Conservation (phyloP, 2,113 vertebrate genomes). For the Rutilus rutilus region DNA sequence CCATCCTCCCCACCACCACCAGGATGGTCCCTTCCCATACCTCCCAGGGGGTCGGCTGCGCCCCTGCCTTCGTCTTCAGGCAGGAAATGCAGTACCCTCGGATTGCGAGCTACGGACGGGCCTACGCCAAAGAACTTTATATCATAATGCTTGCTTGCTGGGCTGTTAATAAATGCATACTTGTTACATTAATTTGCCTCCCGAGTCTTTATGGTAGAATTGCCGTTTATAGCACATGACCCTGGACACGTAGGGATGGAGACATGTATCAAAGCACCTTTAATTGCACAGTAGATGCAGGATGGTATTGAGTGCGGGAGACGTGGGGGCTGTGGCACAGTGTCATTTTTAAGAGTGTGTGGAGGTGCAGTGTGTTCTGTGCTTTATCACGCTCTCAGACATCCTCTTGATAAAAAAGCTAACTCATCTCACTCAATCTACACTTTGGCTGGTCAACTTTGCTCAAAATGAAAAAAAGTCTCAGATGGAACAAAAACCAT, state of each 20-base stretch:
- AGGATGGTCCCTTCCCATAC: too few relatives aligned
- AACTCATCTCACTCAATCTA: conserved; percentile 52
- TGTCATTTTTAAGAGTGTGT: conserved; percentile 12
- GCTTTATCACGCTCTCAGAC: conserved; percentile 47
- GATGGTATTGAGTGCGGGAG: conserved; percentile 46
- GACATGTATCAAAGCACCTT: conserved; percentile 57
- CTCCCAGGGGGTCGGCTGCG: too few relatives aligned
- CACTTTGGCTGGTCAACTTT: conserved; percentile 26
- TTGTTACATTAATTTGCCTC: too few relatives aligned
- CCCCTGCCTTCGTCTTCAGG: too few relatives aligned
- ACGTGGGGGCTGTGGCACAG: conserved; percentile 36
- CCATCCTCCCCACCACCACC: too few relatives aligned
- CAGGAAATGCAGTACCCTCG: too few relatives aligned
- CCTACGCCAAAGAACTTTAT: too few relatives aligned
- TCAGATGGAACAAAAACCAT: background rate
- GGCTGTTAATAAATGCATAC: too few relatives aligned
- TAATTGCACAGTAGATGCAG: conserved; percentile 60
- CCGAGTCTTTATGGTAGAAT: too few relatives aligned
- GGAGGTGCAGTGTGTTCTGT: background rate
- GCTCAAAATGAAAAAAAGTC: conserved; percentile 41
- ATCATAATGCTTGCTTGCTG: too few relatives aligned
- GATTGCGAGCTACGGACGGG: too few relatives aligned
- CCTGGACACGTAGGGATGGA: conserved; percentile 54
- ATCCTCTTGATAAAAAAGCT: conserved; percentile 49
- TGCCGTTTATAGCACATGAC: conserved; percentile 55